Evolutionary conservation across 2,888 invertebrate species (phyloP), one percentile per base, ranked within the genome.

Genomic region (Coelopa pilipes): DNA sequence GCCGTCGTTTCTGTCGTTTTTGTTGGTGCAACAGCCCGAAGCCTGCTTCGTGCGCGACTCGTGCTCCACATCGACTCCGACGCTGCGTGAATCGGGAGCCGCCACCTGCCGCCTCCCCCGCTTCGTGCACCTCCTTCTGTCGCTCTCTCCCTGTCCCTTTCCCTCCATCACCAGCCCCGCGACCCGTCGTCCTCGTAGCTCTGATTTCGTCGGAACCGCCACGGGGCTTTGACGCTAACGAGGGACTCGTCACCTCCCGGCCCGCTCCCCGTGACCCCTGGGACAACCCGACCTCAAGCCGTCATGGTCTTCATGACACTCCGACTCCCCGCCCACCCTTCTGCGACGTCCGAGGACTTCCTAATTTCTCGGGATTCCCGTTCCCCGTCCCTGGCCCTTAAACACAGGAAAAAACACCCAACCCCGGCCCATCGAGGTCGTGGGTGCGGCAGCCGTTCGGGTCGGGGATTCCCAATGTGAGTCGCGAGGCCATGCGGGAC

Each of bases 141-240:
- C 49, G 57, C n/a, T 47, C 34, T 17, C 69, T 68, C n/a, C 19
- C 17, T n/a, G n/a, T n/a, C 19, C n/a, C n/a, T 5, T 9, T 19
- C 15, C 12, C 57, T 21, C 57, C n/a, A 21, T 10, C 0, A 21
- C 13, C 0, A 4, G 1, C 65, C 45, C 47, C 63, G 45, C 53
- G 47, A 65, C 70, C 73, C 66, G 21, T 65, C 67, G 46, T 67
- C 55, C 62, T 73, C 62, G 67, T 67, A 68, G 63, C 72, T 69
- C 72, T 75, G 72, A 72, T 65, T 72, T 21, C 68, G 34, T 47
- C 71, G 55, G 24, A 45, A 21, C 47, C 69, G 13, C 13, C 19
- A 47, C 50, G 17, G 21, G 21, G n/a, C 19, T n/a, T 7, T 24
- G 34, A 17, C 17, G 5, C 46, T 19, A n/a, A 17, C 17, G 46